Percentiles rank a stretch among this genome's conserved stretches.
Conservation (phyloP, 23 tunicate species). For the Trididemnum miniatum region DNA sequence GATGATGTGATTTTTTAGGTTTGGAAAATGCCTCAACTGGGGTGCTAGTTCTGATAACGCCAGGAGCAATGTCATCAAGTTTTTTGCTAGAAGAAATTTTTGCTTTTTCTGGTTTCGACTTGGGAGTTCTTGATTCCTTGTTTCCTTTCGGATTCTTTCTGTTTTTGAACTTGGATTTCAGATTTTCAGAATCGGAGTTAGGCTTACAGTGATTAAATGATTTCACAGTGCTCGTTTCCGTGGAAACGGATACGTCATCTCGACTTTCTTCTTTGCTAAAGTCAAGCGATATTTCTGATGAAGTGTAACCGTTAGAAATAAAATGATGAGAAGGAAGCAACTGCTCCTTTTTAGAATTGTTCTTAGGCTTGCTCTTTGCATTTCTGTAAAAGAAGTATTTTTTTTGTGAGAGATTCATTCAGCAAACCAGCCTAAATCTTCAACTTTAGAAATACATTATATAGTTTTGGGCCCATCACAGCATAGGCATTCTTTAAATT, state of each 20-base stretch:
- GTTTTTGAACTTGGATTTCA: neutral
- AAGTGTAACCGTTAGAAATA: neutral
- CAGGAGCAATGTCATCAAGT: neutral
- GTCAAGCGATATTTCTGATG: neutral
- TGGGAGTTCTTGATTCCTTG: neutral
- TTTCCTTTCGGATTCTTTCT: neutral
- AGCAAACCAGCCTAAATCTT: no score
- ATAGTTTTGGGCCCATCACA: no score
- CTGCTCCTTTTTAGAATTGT: no score
- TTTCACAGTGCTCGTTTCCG: conserved; percentile 15
- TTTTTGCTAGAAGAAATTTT: neutral
- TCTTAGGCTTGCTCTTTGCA: no score
- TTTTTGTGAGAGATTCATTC: no score
- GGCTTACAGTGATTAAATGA: neutral
- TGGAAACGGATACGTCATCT: neutral
- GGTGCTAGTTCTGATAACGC: conserved; percentile 28
- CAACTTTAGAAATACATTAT: no score
- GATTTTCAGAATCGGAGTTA: neutral
- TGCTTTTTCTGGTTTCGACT: neutral
- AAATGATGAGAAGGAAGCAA: no score
- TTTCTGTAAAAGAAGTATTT: no score
- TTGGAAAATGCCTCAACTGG: neutral
- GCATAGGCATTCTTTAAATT: no score
- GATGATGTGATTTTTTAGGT: neutral
- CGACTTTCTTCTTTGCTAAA: neutral